Conservation (phyloP, 2,888 invertebrate species). For the Xanthia icteritia region DNA sequence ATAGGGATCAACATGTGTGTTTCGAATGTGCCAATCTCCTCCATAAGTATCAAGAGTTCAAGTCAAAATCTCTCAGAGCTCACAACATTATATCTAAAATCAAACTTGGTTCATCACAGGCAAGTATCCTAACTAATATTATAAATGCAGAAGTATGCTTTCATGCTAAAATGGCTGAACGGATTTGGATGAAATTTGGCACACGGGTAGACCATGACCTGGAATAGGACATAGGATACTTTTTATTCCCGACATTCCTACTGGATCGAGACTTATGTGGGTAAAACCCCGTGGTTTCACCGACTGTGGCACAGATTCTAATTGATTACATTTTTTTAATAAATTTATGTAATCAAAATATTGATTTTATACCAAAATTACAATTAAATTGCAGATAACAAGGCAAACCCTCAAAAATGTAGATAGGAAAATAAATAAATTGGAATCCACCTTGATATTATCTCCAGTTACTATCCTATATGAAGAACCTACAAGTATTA, state of each 20-base stretch:
- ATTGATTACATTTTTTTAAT: too few relatives aligned
- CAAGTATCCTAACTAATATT: slow-evolving; percentile 18
- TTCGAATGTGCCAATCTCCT: slow-evolving; percentile 69
- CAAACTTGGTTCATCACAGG: slow-evolving; percentile 48
- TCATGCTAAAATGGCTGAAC: too few relatives aligned
- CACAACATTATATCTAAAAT: slow-evolving; percentile 58
- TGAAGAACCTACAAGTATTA: slow-evolving; percentile 19
- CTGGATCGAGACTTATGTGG: too few relatives aligned
- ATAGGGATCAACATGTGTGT: slow-evolving; percentile 62
- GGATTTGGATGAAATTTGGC: too few relatives aligned
- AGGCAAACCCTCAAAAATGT: slow-evolving; percentile 55
- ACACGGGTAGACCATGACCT: too few relatives aligned
- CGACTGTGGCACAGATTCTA: too few relatives aligned
- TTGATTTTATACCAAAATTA: background rate
- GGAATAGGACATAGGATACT: too few relatives aligned
- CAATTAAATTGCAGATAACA: slow-evolving; percentile 57
- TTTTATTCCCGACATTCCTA: too few relatives aligned
- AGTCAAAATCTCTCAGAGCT: slow-evolving; percentile 66
- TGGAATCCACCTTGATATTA: slow-evolving; percentile 57
- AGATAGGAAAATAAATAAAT: slow-evolving; percentile 63
- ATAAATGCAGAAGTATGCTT: too few relatives aligned
- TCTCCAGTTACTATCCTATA: slow-evolving; percentile 27
- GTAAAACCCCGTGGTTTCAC: too few relatives aligned
- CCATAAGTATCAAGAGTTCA: slow-evolving; percentile 68
- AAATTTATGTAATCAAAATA: background rate